Base-by-base conservation (phyloP, 1,140 invertebrate genomes). In the Drosophila triauraria region DNA sequence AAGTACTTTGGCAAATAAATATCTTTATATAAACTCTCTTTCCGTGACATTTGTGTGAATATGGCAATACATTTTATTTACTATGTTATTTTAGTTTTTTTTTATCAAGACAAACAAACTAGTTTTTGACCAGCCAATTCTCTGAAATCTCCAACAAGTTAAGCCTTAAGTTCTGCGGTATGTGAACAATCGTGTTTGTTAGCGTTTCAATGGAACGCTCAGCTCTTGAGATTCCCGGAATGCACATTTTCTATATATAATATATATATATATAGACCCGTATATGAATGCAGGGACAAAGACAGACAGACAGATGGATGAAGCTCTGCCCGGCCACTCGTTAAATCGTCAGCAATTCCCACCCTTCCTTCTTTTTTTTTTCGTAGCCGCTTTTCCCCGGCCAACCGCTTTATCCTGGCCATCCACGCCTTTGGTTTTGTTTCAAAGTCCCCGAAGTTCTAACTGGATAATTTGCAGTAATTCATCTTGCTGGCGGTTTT, bases 401-500 rank as follows among this genome's bases (percentile, higher is more conserved):
- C 63, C 32, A 44, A 68, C 62, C 27, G 67, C 63, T 69, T 68
- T 69, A 67, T 68, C 62, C 57, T 71, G 62, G 30, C 64, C 35
- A 40, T 47, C 67, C 54, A 44, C 62, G 63, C 65, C 59, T 63
- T 71, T 71, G 60, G 75, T 71, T 78, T 78, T 78, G 57, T 78
- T 77, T 69, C 75, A 71, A 78, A 78, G 58, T 71, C 76, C 58
- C 75, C 64, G 44, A 78, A 78, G 75, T 78, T 78, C 75, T 85
- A 90, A 88, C 81, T 85, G 81, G 78, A 90, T 90, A 90, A 88
- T 88, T 88, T 85, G 70, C 78, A 90, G 84, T 85, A 88, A 88
- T 88, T 88, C 81, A 88, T 88, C 84, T 85, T 90, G 65, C 80
- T 75, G 80, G 58, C 72, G 63, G 70, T 82, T 82, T 79, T 80